Conservation (phyloP, 2,797 vertebrate species). For the Muraenolepis orangiensis region DNA sequence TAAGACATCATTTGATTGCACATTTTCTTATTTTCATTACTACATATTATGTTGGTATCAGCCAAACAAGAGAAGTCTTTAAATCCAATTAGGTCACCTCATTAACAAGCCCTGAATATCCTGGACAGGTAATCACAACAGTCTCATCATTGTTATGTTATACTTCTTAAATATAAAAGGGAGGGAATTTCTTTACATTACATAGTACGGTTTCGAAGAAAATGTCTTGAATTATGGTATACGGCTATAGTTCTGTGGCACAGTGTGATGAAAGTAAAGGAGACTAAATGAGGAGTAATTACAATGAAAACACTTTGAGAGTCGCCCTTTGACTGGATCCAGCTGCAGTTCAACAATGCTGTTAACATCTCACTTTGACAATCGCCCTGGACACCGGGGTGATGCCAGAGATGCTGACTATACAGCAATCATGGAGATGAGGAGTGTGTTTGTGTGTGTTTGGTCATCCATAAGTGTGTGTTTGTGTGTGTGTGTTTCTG, state of each 20-base stretch:
- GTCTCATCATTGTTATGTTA: too few species aligned
- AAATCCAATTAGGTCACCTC: too few species aligned
- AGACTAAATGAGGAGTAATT: constrained; percentile 70
- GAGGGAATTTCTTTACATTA: neutral
- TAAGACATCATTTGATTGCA: too few species aligned
- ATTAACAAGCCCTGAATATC: too few species aligned
- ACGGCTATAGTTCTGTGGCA: neutral
- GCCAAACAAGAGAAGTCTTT: too few species aligned
- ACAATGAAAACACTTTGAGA: constrained; percentile 68
- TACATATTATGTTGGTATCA: too few species aligned
- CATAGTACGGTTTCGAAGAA: neutral
- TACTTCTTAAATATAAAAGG: too few species aligned
- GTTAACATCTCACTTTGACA: constrained; percentile 71
- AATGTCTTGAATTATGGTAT: neutral
- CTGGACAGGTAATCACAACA: too few species aligned
- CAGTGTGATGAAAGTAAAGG: constrained; percentile 44
- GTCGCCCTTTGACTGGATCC: constrained; percentile 67
- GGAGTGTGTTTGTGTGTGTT: constrained; percentile 21
- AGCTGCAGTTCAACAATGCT: constrained; percentile 62
- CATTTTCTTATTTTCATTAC: too few species aligned
- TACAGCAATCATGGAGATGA: constrained; percentile 72
- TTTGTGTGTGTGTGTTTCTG: constrained; percentile 13
- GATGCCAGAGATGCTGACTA: constrained; percentile 59
- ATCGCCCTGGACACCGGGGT: constrained; percentile 54
- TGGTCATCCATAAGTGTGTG: constrained; percentile 18